Evolutionary conservation across 2,797 vertebrate species (phyloP).

Genomic region (Falco berigora): DNA sequence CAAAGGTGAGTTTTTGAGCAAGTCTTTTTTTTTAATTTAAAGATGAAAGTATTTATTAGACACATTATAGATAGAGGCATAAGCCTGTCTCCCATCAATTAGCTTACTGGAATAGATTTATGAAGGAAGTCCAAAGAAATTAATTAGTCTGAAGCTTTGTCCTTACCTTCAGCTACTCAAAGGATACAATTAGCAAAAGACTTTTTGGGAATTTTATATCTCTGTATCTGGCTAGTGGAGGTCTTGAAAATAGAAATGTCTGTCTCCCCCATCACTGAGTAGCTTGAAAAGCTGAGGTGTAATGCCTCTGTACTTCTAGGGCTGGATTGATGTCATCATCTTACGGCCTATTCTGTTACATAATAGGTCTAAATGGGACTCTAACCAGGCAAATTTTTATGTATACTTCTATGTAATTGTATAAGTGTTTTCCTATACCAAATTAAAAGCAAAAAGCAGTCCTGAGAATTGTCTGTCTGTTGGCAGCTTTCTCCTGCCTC

Average conservation of each 20-base stretch:
- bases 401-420: neutral
- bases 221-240: neutral
- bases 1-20: neutral
- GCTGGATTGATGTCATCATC: neutral
- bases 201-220: neutral
- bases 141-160: neutral
- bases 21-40: neutral
- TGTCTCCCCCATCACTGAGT: neutral
- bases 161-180: neutral
- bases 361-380: neutral
- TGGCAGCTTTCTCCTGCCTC: neutral
- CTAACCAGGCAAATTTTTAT: neutral
- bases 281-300: neutral
- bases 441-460: neutral
- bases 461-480: neutral
- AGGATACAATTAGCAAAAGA: neutral
- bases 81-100: neutral
- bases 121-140: neutral
- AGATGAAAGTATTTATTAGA: neutral
- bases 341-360: neutral
- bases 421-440: neutral
- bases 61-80: neutral
- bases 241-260: neutral
- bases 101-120: neutral
- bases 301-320: neutral